Evolutionary conservation across 2,797 vertebrate species (phyloP), one percentile per base, ranked within the genome.

Genomic region (Urocyon cinereoargenteus): DNA sequence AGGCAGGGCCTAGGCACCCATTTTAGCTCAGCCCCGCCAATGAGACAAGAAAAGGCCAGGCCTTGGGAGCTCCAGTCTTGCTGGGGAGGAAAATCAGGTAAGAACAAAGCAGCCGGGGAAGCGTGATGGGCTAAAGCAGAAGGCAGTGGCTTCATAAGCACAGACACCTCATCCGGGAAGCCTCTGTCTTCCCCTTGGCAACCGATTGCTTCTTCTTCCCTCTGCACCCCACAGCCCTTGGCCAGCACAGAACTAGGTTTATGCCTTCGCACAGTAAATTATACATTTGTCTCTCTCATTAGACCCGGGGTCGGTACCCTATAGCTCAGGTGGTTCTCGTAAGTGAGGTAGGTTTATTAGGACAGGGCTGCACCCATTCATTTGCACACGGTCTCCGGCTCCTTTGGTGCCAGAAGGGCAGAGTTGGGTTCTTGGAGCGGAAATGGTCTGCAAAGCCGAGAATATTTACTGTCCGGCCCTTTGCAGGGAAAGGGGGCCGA

Each of bases 61-160:
- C 82, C 24, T 82, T 61, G 34, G 68, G 62, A 62, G 66, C 62
- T 64, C 40, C 22, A 26, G 62, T 14, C 24, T 83, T 24, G 0
- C 2, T 70, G 57, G 81, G n/a, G n/a, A 77, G 62, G 64, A 94
- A 85, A 83, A 62, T n/a, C 26, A 40, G 87, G 57, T 57, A 88
- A 83, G 86, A 90, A 55, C n/a, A 70, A 75, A 91, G 61, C 57
- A 75, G 14, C 34, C 7, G n/a, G 22, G 55, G 36, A 83, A 13
- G 36, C 26, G 10, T 18, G 18, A 86, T 0, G 31, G 51, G 28
- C 72, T 49, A 24, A 34, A 55, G n/a, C 49, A 57, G 55, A 83
- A 79, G 57, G 24, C 53, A 16, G 4, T 0, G 34, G 40, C 66
- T 55, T 31, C 51, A 6, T 11, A 5, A 6, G 6, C 16, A 36